Base-by-base conservation (phyloP, 2,797 vertebrate genomes). In the Semotilus atromaculatus region DNA sequence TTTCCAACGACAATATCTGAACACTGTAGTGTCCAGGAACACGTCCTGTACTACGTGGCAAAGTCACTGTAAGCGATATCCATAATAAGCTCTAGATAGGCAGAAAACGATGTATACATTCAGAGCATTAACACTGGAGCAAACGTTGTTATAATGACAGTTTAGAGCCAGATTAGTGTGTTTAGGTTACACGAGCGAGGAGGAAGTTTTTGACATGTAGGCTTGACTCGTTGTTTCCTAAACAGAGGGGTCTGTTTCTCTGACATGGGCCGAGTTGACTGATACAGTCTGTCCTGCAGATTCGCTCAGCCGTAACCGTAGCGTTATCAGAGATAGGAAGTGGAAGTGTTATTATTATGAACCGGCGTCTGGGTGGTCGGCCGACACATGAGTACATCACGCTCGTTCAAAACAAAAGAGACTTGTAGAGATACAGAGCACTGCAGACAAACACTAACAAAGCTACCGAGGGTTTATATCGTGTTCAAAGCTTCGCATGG, bases 261-360 rank as follows among this genome's bases (percentile, higher is more conserved):
- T 87, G 74, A 91, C 90, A 88, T 89, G 83, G 53, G 90, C 88
- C 13, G 19, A 78, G 13, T 21, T 70, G 82, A 84, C 66, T 85
- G 91, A 94, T 92, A 90, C 64, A 14, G 79, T 84, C 84, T 85
- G 85, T 89, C 86, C 89, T 45, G 72, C 87, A 84, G 86, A 73
- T 85, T 80, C 86, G 77, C 86, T 90, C 34, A n/a, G 88, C 80
- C 90, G 74, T 84, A 91, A 90, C 88, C 86, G 11, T 62, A 64
- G 74, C 87, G 86, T 67, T 93, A 93, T 94, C 92, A 90, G 85
- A 86, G 82, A 73, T 75, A 92, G 92, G 92, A 95, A 93, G 90
- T 88, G 83, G 89, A 90, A 87, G 89, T 94, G 93, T 93, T 95
- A 93, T 94, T 95, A 90, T 94, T 94, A 92, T 88, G 87, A 89